A percentile compares a stretch with the other conserved stretches of the same genome.
Conservation (phyloP, 2,888 invertebrate species). For the Candidula unifasciata region DNA sequence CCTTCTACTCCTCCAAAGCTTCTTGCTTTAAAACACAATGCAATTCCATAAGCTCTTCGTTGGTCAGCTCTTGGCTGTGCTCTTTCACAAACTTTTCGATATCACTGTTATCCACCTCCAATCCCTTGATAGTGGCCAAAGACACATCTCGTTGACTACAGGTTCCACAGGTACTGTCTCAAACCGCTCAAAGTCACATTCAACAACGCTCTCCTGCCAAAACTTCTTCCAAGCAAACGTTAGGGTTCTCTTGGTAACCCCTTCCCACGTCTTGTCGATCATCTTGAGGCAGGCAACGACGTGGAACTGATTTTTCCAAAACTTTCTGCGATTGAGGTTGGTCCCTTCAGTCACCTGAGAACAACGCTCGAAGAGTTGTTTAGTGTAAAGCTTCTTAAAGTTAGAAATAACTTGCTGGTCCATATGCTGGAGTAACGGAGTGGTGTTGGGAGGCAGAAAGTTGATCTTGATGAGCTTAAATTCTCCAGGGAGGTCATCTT, state of each 20-base stretch:
- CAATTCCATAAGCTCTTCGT: no score
- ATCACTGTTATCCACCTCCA: no score
- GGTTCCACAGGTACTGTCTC: no score
- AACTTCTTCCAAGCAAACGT: background rate
- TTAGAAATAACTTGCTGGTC: conserved; percentile 1
- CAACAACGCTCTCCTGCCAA: background rate
- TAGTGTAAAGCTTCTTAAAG: background rate
- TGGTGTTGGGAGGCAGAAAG: background rate
- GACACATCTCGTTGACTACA: no score
- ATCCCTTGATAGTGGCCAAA: no score
- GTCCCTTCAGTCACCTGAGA: background rate
- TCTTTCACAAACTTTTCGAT: no score
- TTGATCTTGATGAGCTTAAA: no score
- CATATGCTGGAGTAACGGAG: background rate
- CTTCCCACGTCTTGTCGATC: background rate
- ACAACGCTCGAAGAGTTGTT: background rate
- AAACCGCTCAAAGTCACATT: no score
- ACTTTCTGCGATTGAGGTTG: background rate
- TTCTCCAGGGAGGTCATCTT: no score
- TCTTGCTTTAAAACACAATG: no score
- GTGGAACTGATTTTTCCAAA: background rate
- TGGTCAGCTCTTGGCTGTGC: no score
- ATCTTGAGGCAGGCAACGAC: background rate
- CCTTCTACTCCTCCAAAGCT: no score
- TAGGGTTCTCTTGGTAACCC: background rate